These are phyloP conservation scores for Centropus unirufus DNA, from an alignment of 2,113 vertebrate genomes.

Conservation along the genomic window DNA sequence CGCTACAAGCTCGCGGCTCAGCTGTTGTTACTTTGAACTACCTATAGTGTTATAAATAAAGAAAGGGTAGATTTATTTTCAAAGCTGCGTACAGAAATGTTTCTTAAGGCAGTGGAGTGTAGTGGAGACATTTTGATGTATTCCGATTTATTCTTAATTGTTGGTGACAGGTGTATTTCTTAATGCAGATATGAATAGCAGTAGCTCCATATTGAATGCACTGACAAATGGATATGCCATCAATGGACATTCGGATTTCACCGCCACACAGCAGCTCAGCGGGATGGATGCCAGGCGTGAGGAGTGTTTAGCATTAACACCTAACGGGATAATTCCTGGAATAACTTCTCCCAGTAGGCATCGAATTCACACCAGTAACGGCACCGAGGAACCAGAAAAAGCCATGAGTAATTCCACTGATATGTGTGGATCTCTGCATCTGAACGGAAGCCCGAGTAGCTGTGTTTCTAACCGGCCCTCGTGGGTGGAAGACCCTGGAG, in stretches of 20 bases:
- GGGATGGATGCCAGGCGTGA: conserved; percentile 64
- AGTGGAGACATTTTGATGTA: conserved; percentile 39
- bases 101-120: neutral
- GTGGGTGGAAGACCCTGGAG: conserved; percentile 78
- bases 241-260: conserved; percentile 78
- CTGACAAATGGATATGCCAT: conserved; percentile 80
- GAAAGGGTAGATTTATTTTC: neutral
- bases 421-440: conserved; percentile 91
- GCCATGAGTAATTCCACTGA: conserved; percentile 58
- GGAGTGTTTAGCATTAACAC: conserved; percentile 48
- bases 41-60: neutral
- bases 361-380: neutral
- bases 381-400: conserved; percentile 65
- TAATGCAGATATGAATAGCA: conserved; percentile 83
- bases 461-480: conserved; percentile 79
- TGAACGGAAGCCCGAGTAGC: conserved; percentile 84
- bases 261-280: conserved; percentile 53
- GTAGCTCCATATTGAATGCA: conserved; percentile 78
- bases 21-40: neutral
- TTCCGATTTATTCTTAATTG: conserved; percentile 63
- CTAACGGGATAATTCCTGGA: conserved; percentile 25
- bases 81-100: neutral
- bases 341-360: conserved; percentile 36
- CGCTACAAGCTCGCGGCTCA: neutral
- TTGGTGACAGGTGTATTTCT: conserved; percentile 85